Conservation (phyloP, 2,888 invertebrate genomes). For the Mimumesa dahlbomi region DNA sequence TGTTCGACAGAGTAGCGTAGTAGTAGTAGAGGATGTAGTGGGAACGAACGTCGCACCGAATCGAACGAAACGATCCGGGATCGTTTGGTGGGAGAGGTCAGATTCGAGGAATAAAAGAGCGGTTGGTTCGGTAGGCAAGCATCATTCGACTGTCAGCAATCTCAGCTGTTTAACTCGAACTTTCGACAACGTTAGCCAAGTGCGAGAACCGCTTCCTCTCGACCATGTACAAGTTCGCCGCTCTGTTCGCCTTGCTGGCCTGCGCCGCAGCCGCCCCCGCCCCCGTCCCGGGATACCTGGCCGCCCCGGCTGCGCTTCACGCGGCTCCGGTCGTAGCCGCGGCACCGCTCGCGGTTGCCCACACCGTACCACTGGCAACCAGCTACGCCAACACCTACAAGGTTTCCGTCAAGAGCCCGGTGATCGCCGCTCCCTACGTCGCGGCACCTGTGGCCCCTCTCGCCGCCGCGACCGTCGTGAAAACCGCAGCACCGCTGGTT, state of each 20-base stretch:
- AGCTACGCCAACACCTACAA: constrained; percentile 86
- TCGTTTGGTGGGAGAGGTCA: constrained; percentile 60
- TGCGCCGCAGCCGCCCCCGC: constrained; percentile 80
- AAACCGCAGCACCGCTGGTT: constrained; percentile 66
- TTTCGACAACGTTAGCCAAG: no score
- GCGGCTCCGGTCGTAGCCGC: constrained; percentile 67
- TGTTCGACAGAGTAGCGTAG: background rate
- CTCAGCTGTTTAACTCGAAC: constrained; percentile 19
- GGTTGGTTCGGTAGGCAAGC: constrained; percentile 35
- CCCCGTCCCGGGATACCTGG: constrained; percentile 68
- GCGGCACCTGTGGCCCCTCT: constrained; percentile 80
- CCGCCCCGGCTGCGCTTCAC: constrained; percentile 73
- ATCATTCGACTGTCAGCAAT: constrained; percentile 68
- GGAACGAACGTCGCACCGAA: constrained; percentile 6
- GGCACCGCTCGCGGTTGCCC: constrained; percentile 78
- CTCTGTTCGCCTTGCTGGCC: constrained; percentile 71
- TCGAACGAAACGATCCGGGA: constrained; percentile 10
- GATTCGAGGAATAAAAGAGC: constrained; percentile 66
- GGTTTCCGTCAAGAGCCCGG: constrained; percentile 78
- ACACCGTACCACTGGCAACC: constrained; percentile 83
- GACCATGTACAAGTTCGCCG: constrained; percentile 72
- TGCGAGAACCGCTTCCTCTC: no score
- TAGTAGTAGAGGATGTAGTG: no score
- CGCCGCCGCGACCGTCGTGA: constrained; percentile 71
- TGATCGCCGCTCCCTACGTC: constrained; percentile 73